Evolutionary conservation across 2,113 vertebrate genomes (phyloP).

Genomic region (Urocolius indicus): DNA sequence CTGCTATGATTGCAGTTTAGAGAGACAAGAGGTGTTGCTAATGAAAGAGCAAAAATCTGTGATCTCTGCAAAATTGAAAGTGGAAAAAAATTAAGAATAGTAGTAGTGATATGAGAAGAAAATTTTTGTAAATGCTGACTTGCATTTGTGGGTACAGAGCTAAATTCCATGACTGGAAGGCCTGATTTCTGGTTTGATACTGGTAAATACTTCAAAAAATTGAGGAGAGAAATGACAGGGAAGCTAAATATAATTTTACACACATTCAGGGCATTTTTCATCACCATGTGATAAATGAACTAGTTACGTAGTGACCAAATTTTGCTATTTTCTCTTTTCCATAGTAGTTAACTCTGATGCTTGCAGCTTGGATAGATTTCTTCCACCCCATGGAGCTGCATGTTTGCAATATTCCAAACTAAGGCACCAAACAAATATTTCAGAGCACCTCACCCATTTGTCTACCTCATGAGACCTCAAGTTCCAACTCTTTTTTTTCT

Average conservation of each 20-base stretch:
- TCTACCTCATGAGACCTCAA: background rate
- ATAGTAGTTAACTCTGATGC: background rate
- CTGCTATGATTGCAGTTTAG: background rate
- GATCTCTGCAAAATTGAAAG: background rate
- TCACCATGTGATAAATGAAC: fast-evolving
- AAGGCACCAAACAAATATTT: background rate
- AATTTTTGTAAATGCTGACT: background rate
- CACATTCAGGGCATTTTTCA: background rate
- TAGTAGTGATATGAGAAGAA: background rate
- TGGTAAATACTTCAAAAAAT: background rate
- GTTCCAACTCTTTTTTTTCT: background rate
- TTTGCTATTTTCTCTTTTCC: background rate
- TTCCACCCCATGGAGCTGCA: background rate
- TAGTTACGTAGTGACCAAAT: background rate
- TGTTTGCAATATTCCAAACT: fast-evolving
- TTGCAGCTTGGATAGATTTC: background rate
- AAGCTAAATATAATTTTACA: background rate
- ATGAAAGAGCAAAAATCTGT: background rate
- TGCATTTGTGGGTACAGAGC: background rate
- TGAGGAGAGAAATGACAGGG: background rate
- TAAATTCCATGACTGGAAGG: background rate
- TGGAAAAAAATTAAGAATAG: background rate
- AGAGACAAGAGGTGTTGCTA: background rate
- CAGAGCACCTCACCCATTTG: background rate
- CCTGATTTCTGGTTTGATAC: background rate